phyloP scores from a whole-genome alignment of 2,797 vertebrate genomes.

The Pipistrellus pygmaeus region DNA sequence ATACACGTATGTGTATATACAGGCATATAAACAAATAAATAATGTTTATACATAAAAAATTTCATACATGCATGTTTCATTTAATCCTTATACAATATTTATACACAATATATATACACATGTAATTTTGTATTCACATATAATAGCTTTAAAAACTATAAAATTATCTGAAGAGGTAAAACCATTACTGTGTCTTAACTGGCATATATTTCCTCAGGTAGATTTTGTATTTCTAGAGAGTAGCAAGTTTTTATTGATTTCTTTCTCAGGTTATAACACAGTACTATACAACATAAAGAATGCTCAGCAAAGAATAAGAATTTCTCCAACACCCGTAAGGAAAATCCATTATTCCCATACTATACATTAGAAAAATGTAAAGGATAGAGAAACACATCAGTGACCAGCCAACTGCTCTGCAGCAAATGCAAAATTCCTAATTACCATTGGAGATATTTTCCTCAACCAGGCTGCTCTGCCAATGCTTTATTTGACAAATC shows the following conservation, averaged over 20 bases:
- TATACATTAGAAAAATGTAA: background rate
- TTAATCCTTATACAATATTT: background rate
- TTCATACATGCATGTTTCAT: background rate
- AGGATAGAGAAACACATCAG: background rate
- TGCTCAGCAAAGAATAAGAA: background rate
- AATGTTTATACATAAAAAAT: background rate
- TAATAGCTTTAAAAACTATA: slow-evolving; percentile 10
- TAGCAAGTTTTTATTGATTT: background rate
- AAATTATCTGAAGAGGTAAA: slow-evolving; percentile 2
- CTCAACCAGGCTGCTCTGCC: background rate
- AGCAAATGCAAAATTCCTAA: background rate
- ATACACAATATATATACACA: background rate
- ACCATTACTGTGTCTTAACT: background rate
- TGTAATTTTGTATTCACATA: background rate
- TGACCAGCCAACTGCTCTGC: background rate
- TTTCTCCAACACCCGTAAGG: background rate
- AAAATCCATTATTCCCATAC: background rate
- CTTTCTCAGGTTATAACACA: background rate
- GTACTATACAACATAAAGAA: background rate
- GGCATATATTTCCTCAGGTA: background rate
- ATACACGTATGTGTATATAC: background rate
- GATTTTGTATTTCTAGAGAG: background rate
- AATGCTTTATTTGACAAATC: background rate
- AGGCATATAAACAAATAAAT: background rate
- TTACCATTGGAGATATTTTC: background rate